These are phyloP conservation scores for Poeciliopsis occidentalis DNA, from an alignment of 2,113 vertebrate genomes.

Conservation along the genomic window DNA sequence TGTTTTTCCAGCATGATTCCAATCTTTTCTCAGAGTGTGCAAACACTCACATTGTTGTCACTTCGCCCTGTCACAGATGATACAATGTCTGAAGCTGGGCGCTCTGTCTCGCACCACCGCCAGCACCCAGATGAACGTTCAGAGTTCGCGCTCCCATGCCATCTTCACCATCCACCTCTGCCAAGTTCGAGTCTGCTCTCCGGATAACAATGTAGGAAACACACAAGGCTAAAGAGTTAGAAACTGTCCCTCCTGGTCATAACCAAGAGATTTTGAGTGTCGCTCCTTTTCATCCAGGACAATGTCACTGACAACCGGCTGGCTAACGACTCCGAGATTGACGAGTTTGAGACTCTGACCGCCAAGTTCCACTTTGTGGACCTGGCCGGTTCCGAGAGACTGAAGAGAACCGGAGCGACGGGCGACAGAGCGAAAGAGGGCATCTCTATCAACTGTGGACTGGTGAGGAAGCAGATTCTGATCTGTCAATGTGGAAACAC, in stretches of 20 bases:
- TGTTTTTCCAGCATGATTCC: background rate
- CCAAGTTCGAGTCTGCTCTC: conserved; percentile 90
- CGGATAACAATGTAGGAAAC: conserved; percentile 81
- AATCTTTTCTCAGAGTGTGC: background rate
- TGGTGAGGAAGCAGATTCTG: too few relatives aligned
- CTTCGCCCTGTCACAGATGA: too few relatives aligned
- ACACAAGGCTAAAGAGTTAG: accelerated
- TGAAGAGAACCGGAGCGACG: too few relatives aligned
- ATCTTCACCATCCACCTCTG: conserved; percentile 98
- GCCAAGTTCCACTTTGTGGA: too few relatives aligned
- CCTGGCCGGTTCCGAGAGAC: too few relatives aligned
- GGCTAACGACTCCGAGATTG: conserved; percentile 84
- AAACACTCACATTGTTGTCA: too few relatives aligned
- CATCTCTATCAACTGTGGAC: too few relatives aligned
- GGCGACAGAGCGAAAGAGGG: too few relatives aligned
- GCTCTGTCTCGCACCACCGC: too few relatives aligned
- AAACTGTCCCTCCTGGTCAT: background rate
- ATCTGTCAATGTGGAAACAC: background rate
- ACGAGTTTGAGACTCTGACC: too few relatives aligned
- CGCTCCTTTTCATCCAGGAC: conserved; percentile 75
- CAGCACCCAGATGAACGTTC: conserved; percentile 98
- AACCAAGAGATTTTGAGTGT: background rate
- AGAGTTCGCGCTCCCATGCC: conserved; percentile 98
- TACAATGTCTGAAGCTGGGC: too few relatives aligned
- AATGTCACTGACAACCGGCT: conserved; percentile 88